phyloP scores from a whole-genome alignment of 2,797 vertebrate genomes.

The Argentina silus region DNA sequence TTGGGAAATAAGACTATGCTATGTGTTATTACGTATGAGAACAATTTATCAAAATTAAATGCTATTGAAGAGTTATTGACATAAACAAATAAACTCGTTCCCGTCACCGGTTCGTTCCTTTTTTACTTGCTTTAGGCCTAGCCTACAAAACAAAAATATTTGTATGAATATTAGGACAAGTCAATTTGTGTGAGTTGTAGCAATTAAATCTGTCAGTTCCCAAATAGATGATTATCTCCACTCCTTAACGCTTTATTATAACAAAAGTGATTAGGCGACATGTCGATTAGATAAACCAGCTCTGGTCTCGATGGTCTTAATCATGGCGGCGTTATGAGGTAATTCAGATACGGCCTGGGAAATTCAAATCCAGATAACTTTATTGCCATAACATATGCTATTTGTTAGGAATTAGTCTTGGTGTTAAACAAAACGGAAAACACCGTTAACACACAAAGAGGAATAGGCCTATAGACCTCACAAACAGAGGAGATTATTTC shows the following conservation, averaged over 20 bases:
- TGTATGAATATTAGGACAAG: neutral
- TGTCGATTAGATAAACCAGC: neutral
- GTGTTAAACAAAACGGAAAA: too few species aligned
- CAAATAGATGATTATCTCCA: neutral
- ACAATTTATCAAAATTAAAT: too few species aligned
- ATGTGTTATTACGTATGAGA: too few species aligned
- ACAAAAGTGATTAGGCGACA: conserved; percentile 3
- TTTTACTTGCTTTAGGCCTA: neutral
- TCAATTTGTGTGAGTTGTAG: neutral
- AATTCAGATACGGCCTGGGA: neutral
- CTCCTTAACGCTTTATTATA: neutral
- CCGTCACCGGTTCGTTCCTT: neutral
- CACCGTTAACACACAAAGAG: too few species aligned
- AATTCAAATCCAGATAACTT: too few species aligned
- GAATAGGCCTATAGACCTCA: too few species aligned
- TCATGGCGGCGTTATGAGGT: neutral
- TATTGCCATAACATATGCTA: too few species aligned
- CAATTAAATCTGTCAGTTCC: neutral
- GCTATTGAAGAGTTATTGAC: too few species aligned
- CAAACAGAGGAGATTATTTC: too few species aligned
- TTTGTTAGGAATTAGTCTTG: too few species aligned
- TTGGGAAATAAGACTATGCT: too few species aligned
- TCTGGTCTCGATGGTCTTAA: neutral
- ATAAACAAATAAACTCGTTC: neutral
- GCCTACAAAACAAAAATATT: neutral